These are phyloP conservation scores for Umimayanthus kanabou DNA, from an alignment of 92 coral and sea anemone species.

Conservation along the genomic window DNA sequence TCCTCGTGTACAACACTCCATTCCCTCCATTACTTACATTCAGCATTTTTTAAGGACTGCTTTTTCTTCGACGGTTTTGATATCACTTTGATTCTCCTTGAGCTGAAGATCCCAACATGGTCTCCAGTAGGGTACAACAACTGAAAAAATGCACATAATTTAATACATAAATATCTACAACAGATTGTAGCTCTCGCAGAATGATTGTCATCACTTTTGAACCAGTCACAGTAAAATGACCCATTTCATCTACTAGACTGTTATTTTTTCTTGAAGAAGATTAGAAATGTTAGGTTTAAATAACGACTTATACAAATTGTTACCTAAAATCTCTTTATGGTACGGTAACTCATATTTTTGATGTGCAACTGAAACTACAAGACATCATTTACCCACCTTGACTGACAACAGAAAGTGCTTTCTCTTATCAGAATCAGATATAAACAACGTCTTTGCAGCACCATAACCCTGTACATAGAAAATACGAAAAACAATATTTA, in stretches of 20 bases:
- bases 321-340: too few relatives aligned
- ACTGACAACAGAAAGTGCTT: slow-evolving; percentile 96
- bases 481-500: not conserved
- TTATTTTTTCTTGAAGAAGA: too few relatives aligned
- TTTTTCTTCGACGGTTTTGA: slow-evolving; percentile 99
- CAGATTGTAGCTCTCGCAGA: not conserved
- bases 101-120: slow-evolving; percentile 92
- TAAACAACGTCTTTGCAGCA: slow-evolving; percentile 95
- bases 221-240: too few relatives aligned
- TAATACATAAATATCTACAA: not conserved
- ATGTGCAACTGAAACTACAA: too few relatives aligned
- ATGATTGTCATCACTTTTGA: too few relatives aligned
- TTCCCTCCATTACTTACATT: slow-evolving; percentile 65
- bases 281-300: too few relatives aligned
- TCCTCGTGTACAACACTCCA: too few relatives aligned
- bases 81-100: slow-evolving; percentile 97
- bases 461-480: slow-evolving; percentile 89
- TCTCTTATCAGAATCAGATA: slow-evolving; percentile 97
- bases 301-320: too few relatives aligned
- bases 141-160: slow-evolving; percentile 38
- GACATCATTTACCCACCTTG: slow-evolving; percentile 60
- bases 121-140: slow-evolving; percentile 93
- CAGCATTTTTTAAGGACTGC: slow-evolving; percentile 96
- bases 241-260: too few relatives aligned
- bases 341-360: too few relatives aligned